Evolutionary conservation across 2,888 invertebrate species (phyloP), one percentile per base, ranked within the genome.

Genomic region (Adelognathus sp.): DNA sequence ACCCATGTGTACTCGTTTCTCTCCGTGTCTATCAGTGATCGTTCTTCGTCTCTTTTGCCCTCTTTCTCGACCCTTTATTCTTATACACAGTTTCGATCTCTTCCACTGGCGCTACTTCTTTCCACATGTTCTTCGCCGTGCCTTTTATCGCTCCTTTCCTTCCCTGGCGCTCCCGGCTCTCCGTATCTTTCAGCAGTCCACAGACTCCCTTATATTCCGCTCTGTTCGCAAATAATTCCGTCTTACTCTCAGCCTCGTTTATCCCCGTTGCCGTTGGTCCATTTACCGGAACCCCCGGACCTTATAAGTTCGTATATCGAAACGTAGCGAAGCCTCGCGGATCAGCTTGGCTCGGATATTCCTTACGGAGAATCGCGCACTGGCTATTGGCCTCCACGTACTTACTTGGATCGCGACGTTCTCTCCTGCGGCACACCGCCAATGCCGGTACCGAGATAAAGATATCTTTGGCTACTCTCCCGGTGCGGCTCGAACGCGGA

Each of bases 21-120:
- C 73, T 78, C 50, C 64, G 69, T 69, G 73, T 78, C 78, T 73
- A 78, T 78, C 78, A 69, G 73, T 50, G 52, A 78, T 78, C 78
- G 69, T n/a, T 70, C 73, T 18, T 69, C 64, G 58, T 50, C 69
- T 58, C 41, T 56, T 46, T 6, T 14, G 5, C 14, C 7, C 14
- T 39, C 27, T 52, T 54, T 21, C n/a, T n/a, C 67, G 16, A n/a
- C 41, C 27, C 29, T 69, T 44, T 31, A 46, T 61, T 63, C 61
- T 29, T 60, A 11, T 54, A 63, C 36, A 4, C 44, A 46, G 21
- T 50, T 69, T 39, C 63, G 31, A 72, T 66, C 66, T 76, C 52
- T 60, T 61, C 60, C 18, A 41, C 50, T 29, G 41, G 52, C 71
- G 72, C 66, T 60, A 69, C 79, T 44, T 79, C 72, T 76, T 77